Percentiles rank a stretch among this genome's conserved stretches.
These are phyloP conservation scores for Ispidina picta DNA, from an alignment of 2,797 vertebrate genomes.

Conservation along the genomic window DNA sequence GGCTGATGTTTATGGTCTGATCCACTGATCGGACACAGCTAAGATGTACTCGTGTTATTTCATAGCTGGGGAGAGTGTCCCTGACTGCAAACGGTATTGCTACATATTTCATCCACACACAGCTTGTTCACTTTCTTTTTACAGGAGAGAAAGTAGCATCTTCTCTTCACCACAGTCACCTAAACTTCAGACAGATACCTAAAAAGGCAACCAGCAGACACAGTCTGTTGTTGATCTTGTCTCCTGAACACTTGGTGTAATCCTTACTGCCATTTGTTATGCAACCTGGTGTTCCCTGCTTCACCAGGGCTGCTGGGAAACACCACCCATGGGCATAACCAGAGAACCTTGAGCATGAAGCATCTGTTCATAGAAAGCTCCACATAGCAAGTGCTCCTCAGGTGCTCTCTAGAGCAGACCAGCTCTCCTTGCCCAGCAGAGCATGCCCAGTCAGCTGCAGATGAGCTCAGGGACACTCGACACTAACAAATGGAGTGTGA, in stretches of 20 bases:
- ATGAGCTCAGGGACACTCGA: background rate
- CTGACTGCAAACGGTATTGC: background rate
- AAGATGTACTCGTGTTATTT: background rate
- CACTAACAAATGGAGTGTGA: fast-evolving
- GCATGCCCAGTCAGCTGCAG: background rate
- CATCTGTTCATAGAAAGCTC: background rate
- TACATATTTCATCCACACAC: background rate
- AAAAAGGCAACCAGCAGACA: background rate
- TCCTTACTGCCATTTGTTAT: background rate
- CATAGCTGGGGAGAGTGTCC: background rate
- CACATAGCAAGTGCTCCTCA: background rate
- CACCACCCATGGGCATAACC: background rate
- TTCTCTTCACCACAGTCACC: background rate
- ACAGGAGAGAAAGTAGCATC: background rate
- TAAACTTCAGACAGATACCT: background rate
- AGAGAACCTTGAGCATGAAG: background rate
- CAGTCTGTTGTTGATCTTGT: background rate
- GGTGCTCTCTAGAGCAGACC: background rate
- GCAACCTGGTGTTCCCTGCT: background rate
- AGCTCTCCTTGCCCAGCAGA: background rate
- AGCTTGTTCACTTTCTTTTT: background rate
- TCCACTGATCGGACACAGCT: background rate
- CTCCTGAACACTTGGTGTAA: background rate
- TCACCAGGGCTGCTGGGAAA: background rate
- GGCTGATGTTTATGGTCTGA: background rate